These are phyloP conservation scores for Lethenteron reissneri DNA, from an alignment of 2,113 vertebrate species.

Conservation along the genomic window DNA sequence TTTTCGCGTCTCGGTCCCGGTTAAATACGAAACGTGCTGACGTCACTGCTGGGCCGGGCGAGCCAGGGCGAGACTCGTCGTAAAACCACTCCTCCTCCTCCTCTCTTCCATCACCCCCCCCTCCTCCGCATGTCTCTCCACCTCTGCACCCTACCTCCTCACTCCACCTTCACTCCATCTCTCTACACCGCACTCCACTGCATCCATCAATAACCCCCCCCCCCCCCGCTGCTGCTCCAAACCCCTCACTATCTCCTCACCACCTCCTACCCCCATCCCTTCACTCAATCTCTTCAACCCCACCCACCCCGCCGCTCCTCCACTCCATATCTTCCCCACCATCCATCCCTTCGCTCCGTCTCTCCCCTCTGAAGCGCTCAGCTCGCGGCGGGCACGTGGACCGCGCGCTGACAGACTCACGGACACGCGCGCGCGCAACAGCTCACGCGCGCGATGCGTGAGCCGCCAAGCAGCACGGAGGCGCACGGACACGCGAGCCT, in stretches of 20 bases:
- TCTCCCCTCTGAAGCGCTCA: no score
- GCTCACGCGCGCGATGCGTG: no score
- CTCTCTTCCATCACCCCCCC: background rate
- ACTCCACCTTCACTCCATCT: background rate
- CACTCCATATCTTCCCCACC: background rate
- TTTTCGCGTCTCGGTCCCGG: no score
- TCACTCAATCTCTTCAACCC: background rate
- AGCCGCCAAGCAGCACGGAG: no score
- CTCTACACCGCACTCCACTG: background rate
- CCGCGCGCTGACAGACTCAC: no score
- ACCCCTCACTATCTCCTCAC: background rate
- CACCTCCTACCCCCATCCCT: background rate
- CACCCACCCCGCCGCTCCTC: background rate
- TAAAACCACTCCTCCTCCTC: background rate
- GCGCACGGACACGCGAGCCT: no score
- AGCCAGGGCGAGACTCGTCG: no score
- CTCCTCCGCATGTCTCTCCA: background rate
- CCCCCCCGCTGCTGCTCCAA: background rate
- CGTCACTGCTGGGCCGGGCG: no score
- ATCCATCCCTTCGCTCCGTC: no score
- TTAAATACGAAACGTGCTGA: no score
- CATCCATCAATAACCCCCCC: background rate
- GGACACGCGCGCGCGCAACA: no score
- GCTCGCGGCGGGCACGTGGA: no score
- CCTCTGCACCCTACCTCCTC: background rate